These are phyloP conservation scores for Lepas anatifera DNA, from an alignment of 2,888 invertebrate species.

Conservation along the genomic window DNA sequence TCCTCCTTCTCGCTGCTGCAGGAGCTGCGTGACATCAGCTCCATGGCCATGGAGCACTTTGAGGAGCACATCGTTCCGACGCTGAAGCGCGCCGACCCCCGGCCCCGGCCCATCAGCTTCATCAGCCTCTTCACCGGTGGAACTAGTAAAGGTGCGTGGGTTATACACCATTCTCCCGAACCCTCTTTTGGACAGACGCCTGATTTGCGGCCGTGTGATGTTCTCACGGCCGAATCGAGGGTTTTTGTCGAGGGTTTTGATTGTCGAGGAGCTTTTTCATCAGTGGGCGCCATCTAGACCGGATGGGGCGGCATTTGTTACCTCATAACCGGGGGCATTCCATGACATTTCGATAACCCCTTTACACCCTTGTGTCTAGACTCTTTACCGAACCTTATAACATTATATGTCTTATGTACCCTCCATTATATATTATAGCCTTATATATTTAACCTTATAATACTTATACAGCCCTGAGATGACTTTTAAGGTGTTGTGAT, in stretches of 20 bases:
- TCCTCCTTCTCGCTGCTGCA: slow-evolving; percentile 49
- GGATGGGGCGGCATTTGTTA: too few species aligned
- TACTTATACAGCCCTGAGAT: too few species aligned
- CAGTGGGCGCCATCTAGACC: neutral
- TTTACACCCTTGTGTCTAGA: too few species aligned
- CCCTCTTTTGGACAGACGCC: neutral
- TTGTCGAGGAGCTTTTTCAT: neutral
- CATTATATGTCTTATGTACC: too few species aligned
- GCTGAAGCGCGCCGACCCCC: slow-evolving; percentile 32
- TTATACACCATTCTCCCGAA: neutral
- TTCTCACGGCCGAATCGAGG: neutral
- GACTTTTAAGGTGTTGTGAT: too few species aligned
- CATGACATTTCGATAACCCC: too few species aligned
- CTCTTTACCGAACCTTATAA: too few species aligned
- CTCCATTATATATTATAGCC: too few species aligned
- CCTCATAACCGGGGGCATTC: too few species aligned
- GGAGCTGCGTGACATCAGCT: slow-evolving; percentile 79
- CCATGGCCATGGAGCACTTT: slow-evolving; percentile 92
- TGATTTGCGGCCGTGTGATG: neutral
- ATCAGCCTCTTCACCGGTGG: neutral
- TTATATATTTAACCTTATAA: too few species aligned
- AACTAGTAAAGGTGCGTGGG: neutral
- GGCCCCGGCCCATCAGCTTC: slow-evolving; percentile 14
- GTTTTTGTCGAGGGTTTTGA: neutral
- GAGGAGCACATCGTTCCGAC: slow-evolving; percentile 69